These are phyloP conservation scores for Climacteris rufus DNA, from an alignment of 2,113 vertebrate species.

Conservation along the genomic window DNA sequence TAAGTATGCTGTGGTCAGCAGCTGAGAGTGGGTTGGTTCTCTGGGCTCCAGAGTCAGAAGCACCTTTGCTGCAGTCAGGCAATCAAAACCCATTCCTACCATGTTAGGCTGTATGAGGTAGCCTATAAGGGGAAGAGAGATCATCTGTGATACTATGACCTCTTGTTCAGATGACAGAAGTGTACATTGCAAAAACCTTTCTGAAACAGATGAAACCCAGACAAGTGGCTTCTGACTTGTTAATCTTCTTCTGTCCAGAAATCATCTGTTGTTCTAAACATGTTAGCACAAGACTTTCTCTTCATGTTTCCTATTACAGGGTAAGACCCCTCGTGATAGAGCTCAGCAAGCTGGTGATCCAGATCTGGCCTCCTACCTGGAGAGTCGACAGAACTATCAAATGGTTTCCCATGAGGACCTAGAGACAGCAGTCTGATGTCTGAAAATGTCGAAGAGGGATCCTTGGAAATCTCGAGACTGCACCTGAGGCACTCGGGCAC, in stretches of 20 bases:
- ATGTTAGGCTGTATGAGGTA: background rate
- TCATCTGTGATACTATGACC: background rate
- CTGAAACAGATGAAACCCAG: background rate
- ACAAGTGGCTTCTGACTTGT: background rate
- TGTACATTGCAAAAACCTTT: background rate
- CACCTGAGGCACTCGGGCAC: conserved; percentile 21
- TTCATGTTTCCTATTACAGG: conserved; percentile 67
- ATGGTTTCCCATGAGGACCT: conserved; percentile 83
- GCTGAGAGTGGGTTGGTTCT: background rate
- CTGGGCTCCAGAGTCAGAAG: background rate
- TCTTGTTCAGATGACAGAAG: background rate
- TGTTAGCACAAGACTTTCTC: background rate
- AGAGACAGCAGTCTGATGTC: conserved; percentile 93
- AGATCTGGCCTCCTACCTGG: conserved; percentile 85
- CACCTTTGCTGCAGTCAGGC: background rate
- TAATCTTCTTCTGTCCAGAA: background rate
- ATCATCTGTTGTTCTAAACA: background rate
- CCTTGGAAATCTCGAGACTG: conserved; percentile 14
- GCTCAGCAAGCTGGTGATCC: conserved; percentile 87
- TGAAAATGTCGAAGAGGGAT: background rate
- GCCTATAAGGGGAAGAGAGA: background rate
- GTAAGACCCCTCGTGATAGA: conserved; percentile 87
- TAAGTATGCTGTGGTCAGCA: background rate
- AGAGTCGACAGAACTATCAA: conserved; percentile 75
- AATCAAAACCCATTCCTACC: background rate